These are phyloP conservation scores for Megaptera novaeangliae DNA, from an alignment of 2,113 vertebrate genomes.

Conservation along the genomic window DNA sequence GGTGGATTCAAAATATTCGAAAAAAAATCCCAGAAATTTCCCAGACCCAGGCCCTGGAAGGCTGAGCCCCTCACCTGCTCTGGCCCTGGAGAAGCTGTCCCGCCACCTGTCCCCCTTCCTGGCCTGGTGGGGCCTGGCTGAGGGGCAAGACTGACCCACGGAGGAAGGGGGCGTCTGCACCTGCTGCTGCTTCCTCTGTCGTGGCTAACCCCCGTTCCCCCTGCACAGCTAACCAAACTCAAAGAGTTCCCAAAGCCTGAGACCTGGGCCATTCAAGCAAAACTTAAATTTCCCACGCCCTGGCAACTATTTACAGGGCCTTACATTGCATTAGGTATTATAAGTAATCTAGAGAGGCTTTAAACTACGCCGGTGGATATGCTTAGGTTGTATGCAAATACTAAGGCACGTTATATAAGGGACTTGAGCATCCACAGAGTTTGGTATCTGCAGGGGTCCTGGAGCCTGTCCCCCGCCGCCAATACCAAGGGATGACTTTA, in stretches of 20 bases:
- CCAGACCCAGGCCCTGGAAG: conserved; percentile 23
- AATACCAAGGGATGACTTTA: not conserved
- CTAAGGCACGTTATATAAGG: not conserved
- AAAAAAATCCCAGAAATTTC: not conserved
- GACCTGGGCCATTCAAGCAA: conserved; percentile 35
- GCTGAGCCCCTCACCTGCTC: conserved; percentile 29
- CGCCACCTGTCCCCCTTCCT: not conserved
- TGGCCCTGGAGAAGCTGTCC: conserved; percentile 45
- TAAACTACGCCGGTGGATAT: not conserved
- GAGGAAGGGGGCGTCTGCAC: conserved; percentile 27
- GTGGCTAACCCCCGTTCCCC: conserved; percentile 44
- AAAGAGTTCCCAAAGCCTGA: conserved; percentile 58
- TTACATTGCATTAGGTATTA: not conserved
- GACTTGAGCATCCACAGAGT: not conserved
- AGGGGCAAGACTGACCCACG: conserved; percentile 65
- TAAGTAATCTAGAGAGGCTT: not conserved
- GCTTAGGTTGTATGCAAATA: not conserved
- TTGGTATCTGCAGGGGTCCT: not conserved
- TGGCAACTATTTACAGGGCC: not conserved
- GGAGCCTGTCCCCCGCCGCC: not conserved
- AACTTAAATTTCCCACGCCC: not conserved
- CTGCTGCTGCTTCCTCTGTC: conserved; percentile 64
- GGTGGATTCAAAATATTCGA: not conserved
- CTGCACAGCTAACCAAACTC: not conserved
- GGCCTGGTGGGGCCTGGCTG: conserved; percentile 48